Conservation (phyloP, 2,888 invertebrate genomes). For the Eurois occulta region DNA sequence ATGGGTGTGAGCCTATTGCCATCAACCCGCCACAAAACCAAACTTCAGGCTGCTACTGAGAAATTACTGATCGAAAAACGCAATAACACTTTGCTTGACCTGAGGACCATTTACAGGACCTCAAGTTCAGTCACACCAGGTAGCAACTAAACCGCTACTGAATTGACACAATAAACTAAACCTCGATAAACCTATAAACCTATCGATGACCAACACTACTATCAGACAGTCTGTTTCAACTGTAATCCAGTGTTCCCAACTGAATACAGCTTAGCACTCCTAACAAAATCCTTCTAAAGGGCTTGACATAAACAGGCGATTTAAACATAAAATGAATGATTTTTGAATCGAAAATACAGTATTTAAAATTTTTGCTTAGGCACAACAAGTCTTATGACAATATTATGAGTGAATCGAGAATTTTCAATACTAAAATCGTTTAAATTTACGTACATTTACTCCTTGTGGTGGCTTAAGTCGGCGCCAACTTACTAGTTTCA, state of each 20-base stretch:
- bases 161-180: background rate
- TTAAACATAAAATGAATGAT: background rate
- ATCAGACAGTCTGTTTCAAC: background rate
- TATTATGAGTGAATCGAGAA: background rate
- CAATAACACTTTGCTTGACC: background rate
- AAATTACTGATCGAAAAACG: too few relatives aligned
- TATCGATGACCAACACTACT: background rate
- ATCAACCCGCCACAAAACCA: too few relatives aligned
- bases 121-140: background rate
- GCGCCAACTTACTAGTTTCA: too few relatives aligned
- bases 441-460: background rate
- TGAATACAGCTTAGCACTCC: conserved; percentile 25
- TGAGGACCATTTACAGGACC: background rate
- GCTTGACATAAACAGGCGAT: background rate
- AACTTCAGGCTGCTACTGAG: background rate
- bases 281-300: conserved; percentile 39
- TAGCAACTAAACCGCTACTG: too few relatives aligned
- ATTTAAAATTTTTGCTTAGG: too few relatives aligned
- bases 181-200: background rate
- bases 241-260: background rate
- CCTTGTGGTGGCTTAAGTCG: background rate
- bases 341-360: too few relatives aligned
- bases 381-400: background rate
- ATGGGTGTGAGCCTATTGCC: background rate
- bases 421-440: too few relatives aligned